Conservation (phyloP, 2,113 vertebrate genomes). For the Nothoprocta pentlandii region DNA sequence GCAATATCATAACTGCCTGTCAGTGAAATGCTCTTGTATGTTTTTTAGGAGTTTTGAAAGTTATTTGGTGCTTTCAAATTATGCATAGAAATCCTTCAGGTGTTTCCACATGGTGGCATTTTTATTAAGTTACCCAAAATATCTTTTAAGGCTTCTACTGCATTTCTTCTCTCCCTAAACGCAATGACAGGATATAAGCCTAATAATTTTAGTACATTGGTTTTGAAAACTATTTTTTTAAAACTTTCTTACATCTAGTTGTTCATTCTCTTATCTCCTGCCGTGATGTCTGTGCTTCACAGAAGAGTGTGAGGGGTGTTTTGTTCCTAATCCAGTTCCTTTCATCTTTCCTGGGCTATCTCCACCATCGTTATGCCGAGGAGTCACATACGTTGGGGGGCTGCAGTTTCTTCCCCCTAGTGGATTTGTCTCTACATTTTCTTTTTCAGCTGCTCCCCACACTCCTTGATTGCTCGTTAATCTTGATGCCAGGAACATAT, state of each 20-base stretch:
- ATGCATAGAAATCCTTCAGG: neutral
- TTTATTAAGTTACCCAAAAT: neutral
- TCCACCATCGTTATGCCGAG: neutral
- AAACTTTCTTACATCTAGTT: neutral
- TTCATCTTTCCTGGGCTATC: neutral
- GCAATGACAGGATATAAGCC: neutral
- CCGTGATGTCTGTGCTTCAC: neutral
- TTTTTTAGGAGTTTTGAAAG: neutral
- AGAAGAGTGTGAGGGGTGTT: neutral
- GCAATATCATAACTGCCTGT: neutral
- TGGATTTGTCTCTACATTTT: neutral
- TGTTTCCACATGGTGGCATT: neutral
- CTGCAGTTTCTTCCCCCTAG: neutral
- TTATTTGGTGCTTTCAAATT: neutral
- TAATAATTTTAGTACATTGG: neutral
- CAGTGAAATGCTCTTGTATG: neutral
- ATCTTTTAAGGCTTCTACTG: neutral
- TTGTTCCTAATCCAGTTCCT: neutral
- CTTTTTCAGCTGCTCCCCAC: neutral
- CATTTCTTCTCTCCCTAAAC: neutral
- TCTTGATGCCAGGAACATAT: neutral
- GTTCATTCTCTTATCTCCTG: neutral
- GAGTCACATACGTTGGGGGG: neutral
- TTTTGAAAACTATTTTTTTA: neutral
- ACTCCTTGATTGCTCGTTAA: neutral